Evolutionary conservation across 2,797 vertebrate species (phyloP), one percentile per base, ranked within the genome.

Genomic region (Enteromius thamalakanensis): DNA sequence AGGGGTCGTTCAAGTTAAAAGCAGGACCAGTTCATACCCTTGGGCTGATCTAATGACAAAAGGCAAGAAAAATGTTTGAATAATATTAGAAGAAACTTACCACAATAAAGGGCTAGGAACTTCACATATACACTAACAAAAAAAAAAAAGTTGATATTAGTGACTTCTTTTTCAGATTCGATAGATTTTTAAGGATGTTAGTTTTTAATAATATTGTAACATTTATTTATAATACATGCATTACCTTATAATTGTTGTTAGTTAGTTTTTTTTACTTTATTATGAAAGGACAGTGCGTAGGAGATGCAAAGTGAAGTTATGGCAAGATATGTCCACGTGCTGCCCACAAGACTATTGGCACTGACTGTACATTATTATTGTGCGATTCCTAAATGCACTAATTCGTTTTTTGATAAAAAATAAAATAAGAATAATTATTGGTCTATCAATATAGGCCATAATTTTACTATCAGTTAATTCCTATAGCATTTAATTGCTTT

Each of bases 1-100:
- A 14, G 65, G 26, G 11, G 45, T 60, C 64, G 11, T 84, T 85
- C 40, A 87, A 88, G 88, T 86, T 87, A 77, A 42, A 79, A 67
- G 29, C 47, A 76, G 74, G 60, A 74, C 86, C 29, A 79, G 79
- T 87, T 88, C 95, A 97, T 96, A 96, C 96, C 97, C 95, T 97
- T 98, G 97, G 96, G 97, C 95, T 93, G 93, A 93, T 95, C 93
- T 90, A 15, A 12, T 19, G 49, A 45, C 21, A 72, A 42, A 67
- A 67, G 12, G 12, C 3, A 34, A 72, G 26, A 55, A 45, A 14
- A 60, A n/a, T 1, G 4, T 49, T 0, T 34, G 11, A 64, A 34
- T 23, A 60, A 37, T 3, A 53, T 58, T 29, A 21, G 29, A 19
- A 53, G 29, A n/a, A n/a, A 55, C 49, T 19, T 17, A 34, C 2